Evolutionary conservation across 2,888 invertebrate species (phyloP).

Genomic region (Cephus sareptanus): DNA sequence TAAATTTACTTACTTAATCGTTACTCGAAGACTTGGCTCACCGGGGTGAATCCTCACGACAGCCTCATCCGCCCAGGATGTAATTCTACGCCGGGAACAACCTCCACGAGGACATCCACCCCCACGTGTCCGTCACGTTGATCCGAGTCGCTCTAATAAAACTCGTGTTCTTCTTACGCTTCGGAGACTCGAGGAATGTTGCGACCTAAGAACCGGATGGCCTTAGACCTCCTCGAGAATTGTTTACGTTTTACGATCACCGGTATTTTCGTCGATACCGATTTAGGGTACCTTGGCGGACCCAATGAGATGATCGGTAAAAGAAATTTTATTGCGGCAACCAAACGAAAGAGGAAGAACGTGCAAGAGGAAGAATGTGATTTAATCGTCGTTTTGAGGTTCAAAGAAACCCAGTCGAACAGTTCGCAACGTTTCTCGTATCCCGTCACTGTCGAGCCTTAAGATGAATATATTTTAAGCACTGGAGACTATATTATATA

Average conservation of each 20-base stretch:
- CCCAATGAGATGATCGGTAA: too few species aligned
- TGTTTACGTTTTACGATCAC: not conserved
- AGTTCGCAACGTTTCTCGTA: not conserved
- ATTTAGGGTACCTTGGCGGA: not conserved
- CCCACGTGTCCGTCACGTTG: not conserved
- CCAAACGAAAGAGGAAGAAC: not conserved
- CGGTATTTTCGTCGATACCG: not conserved
- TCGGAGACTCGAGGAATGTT: constrained; percentile 4
- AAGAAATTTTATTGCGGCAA: too few species aligned
- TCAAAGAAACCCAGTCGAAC: not conserved
- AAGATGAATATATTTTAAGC: constrained; percentile 13
- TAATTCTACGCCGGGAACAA: not conserved
- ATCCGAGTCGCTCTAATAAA: not conserved
- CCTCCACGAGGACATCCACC: not conserved
- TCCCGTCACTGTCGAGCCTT: constrained; percentile 23
- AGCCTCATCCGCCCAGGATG: too few species aligned
- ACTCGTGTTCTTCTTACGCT: constrained; percentile 5
- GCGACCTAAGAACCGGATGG: not conserved
- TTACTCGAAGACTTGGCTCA: not conserved
- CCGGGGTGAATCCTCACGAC: too few species aligned
- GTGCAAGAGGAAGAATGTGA: not conserved
- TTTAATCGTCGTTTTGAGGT: too few species aligned
- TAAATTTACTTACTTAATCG: not conserved
- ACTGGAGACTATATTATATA: not conserved
- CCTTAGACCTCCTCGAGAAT: not conserved